A percentile compares a stretch with the other conserved stretches of the same genome.
Conservation (phyloP, 2,888 invertebrate genomes). For the Allolobophora icterica region DNA sequence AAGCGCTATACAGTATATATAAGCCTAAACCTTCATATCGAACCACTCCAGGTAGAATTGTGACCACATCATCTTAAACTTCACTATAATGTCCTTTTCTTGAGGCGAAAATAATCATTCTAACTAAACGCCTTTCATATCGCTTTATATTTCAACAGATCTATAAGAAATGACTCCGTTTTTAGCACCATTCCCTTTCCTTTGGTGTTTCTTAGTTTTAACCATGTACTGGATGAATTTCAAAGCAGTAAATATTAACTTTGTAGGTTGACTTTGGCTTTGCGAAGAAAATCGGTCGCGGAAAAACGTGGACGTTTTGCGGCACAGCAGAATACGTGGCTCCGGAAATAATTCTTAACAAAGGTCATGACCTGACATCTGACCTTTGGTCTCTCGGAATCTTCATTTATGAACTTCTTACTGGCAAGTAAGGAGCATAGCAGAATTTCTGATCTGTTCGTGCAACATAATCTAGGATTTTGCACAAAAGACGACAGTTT, state of each 20-base stretch:
- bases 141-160: no score
- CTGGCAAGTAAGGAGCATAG: slow-evolving; percentile 71
- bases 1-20: no score
- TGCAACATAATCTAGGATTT: not conserved
- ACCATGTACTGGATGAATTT: not conserved
- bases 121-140: no score
- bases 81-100: no score
- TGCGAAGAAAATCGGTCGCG: slow-evolving; percentile 85
- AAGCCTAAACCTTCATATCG: no score
- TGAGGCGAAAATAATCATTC: no score
- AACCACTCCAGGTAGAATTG: no score
- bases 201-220: no score
- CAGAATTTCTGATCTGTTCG: not conserved
- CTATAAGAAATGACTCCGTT: no score
- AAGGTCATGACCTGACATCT: slow-evolving; percentile 88
- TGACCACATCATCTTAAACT: no score
- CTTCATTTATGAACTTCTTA: slow-evolving; percentile 95
- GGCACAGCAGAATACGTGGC: slow-evolving; percentile 94
- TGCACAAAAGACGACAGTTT: not conserved
- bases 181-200: no score
- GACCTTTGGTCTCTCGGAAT: slow-evolving; percentile 99
- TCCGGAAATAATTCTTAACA: slow-evolving; percentile 97
- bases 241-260: not conserved
- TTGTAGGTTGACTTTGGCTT: slow-evolving; percentile 91
- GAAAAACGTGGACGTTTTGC: slow-evolving; percentile 97